Evolutionary conservation across 2,797 vertebrate species (phyloP).

Genomic region (Poecile montanus): DNA sequence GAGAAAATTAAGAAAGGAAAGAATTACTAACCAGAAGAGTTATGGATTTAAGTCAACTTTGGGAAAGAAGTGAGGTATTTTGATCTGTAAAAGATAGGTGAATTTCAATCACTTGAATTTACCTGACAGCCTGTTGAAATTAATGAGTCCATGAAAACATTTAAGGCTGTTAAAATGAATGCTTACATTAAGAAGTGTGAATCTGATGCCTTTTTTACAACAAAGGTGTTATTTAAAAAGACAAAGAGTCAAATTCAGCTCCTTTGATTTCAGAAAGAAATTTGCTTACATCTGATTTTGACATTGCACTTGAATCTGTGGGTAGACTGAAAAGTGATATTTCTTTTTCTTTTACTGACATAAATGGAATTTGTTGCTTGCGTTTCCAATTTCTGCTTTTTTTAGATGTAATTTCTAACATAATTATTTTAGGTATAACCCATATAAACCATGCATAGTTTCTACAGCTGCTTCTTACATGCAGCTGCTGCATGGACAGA

Average conservation of each 20-base stretch:
- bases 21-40: not conserved
- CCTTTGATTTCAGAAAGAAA: not conserved
- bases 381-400: not conserved
- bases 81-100: not conserved
- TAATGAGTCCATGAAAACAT: not conserved
- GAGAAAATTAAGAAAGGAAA: not conserved
- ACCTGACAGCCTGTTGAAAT: not conserved
- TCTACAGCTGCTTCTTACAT: not conserved
- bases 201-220: not conserved
- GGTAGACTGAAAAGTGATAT: not conserved
- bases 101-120: not conserved
- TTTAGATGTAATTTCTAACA: not conserved
- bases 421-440: not conserved
- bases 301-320: not conserved
- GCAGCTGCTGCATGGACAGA: accelerated
- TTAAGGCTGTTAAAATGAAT: not conserved
- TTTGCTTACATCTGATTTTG: not conserved
- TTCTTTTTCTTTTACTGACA: not conserved
- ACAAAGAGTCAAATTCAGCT: not conserved
- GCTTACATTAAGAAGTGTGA: not conserved
- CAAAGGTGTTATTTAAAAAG: not conserved
- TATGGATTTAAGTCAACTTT: not conserved
- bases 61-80: not conserved
- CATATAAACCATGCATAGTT: not conserved
- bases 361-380: not conserved